Evolutionary conservation across 2,113 vertebrate genomes (phyloP), one percentile per base, ranked within the genome.

Genomic region (Dissostichus mawsoni): DNA sequence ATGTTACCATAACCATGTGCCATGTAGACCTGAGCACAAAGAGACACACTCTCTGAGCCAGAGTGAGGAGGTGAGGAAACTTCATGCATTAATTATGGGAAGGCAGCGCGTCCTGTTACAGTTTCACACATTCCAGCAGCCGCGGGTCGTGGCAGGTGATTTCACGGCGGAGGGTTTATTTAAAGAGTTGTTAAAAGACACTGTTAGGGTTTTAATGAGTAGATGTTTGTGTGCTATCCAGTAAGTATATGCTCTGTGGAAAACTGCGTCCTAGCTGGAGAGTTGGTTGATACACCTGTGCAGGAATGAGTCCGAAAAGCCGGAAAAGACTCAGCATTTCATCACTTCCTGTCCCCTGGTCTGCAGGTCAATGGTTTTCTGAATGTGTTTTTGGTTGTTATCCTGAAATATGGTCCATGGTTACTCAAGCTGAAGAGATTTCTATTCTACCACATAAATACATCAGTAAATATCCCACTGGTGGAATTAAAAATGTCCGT

Each of bases 71-170:
- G 48, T 76, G 63, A 45, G 80, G 61, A 78, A 87, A 83, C 69
- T 64, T 81, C 82, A 86, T 93, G 82, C 76, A 92, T 93, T 82
- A 92, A 89, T 91, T 58, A 94, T 78, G 69, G 44, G 4, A 29
- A 73, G 58, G 88, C 78, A 78, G 41, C 8, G 76, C 66, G 81
- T 92, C 86, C 66, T 5, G 64, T 92, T 92, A 79, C 86, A 71
- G 78, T 87, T 87, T 92, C 81, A 94, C 92, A 94, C 81, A 10
- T 90, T 83, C 57, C 18, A 41, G 66, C 29, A 8, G 69, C 73
- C 81, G 80, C 53, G 1, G 81, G 85, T 83, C 52, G n/a, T 51
- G 77, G 61, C 20, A 67, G 59, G 58, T 72, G 71, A 66, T 67
- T 69, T 71, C 70, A 81, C 11, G 51, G 68, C 14, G 41, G n/a